phyloP scores from a whole-genome alignment of 2,797 vertebrate species.

The Mycteria americana region DNA sequence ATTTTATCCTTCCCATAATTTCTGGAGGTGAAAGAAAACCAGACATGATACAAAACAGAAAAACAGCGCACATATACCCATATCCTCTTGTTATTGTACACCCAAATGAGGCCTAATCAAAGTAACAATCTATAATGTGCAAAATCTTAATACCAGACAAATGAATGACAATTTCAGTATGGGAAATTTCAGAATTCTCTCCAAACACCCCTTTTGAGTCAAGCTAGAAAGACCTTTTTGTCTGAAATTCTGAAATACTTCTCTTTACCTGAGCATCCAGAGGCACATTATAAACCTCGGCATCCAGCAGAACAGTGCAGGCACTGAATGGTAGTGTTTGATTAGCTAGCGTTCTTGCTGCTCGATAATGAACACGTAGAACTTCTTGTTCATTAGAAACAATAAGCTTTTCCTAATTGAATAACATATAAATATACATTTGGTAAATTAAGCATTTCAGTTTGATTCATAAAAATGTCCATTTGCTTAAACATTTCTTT shows the following conservation, averaged over 20 bases:
- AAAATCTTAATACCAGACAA: neutral
- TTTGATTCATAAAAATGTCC: neutral
- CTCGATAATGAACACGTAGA: constrained; percentile 94
- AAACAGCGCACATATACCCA: rapidly evolving
- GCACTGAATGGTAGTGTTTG: constrained; percentile 98
- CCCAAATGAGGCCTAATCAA: neutral
- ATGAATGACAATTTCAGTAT: neutral
- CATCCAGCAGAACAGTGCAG: constrained; percentile 94
- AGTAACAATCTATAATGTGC: neutral
- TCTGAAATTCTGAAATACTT: neutral
- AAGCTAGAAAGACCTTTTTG: neutral
- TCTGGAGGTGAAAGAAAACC: neutral
- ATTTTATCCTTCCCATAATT: neutral
- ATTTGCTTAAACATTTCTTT: neutral
- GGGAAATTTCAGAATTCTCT: neutral
- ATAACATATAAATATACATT: neutral
- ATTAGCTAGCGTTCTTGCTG: constrained; percentile 95
- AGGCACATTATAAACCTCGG: constrained; percentile 97
- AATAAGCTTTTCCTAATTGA: constrained; percentile 92
- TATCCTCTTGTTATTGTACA: neutral
- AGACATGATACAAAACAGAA: neutral
- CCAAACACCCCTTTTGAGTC: neutral
- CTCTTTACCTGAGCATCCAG: constrained; percentile 90
- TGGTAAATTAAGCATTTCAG: neutral
- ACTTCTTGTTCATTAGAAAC: constrained; percentile 99